Evolutionary conservation across 2,888 invertebrate species (phyloP), one percentile per base, ranked within the genome.

Genomic region (Melanophora roralis): DNA sequence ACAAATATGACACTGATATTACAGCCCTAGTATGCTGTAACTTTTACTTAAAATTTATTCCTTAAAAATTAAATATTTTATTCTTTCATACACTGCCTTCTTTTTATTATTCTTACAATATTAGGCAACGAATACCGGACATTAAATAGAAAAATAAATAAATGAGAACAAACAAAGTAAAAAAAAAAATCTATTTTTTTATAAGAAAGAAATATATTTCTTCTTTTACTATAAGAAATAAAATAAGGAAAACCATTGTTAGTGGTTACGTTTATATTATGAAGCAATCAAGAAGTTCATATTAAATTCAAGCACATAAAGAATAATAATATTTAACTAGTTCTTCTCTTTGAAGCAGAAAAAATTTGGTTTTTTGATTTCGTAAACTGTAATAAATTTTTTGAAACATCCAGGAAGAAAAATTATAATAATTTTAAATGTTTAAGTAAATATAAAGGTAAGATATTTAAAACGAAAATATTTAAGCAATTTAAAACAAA

Each of bases 71-170:
- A n/a, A 40, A n/a, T 38, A 65, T 8, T 40, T 16, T 2, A 19
- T 9, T 32, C 23, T 51, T 34, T 65, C 16, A 49, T n/a, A 8
- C 32, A 4, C n/a, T 23, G 34, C 43, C 23, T 38, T 43, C 23
- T 16, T 67, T 51, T 51, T 59, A 47, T 14, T 36, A n/a, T 60
- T 59, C 64, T 19, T 34, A 59, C 19, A 43, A 45, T 5, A 72
- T 62, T 62, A 72, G 60, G 72, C 57, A 73, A 16, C 49, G 68
- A 57, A 40, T 32, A 43, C 68, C 73, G 73, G 78, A 78, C 78
- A 49, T 69, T 62, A 49, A n/a, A 40, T 36, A 57, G 45, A 34
- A 40, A 49, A 68, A 21, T 45, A 45, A 49, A 43, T 62, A n/a
- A n/a, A 60, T 49, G 59, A 0, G 9, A 23, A 1, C 51, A 57